Base-by-base conservation (phyloP, 2,113 vertebrate genomes). In the Tretioscincus oriximinensis region DNA sequence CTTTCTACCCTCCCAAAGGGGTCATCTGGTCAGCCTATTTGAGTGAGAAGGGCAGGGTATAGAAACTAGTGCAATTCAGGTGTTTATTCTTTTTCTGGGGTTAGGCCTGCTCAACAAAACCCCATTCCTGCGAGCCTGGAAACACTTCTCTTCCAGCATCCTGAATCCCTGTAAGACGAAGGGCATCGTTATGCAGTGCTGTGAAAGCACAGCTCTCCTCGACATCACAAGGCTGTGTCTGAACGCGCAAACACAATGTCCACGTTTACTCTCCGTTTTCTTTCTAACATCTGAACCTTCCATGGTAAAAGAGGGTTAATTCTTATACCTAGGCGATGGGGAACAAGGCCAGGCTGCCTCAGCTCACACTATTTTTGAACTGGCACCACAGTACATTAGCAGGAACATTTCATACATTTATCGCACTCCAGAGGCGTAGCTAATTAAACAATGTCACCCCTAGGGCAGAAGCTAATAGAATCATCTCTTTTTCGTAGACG, bases 381-480 rank as follows among this genome's bases (percentile, higher is more conserved):
- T 31, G 21, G 35, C 73, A 70, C 35, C 77, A 75, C 4, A 8
- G 70, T 51, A 28, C 47, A 78, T 78, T 66, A 84, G 70, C 76
- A 78, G 35, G 76, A 61, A 68, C 21, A 63, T 67, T 73, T 83
- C 18, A 70, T 70, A 68, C 51, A 12, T 24, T 70, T n/a, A 74
- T 6, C 45, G 63, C 76, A 63, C 77, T 84, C 64, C 29, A 10
- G 54, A 66, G 61, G 29, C 67, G 75, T 26, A 80, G 54, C 71
- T 70, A 78, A 80, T 84, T 79, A 84, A 71, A 75, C 63, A 54
- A 31, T 16, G 26, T 63, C 26, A 60, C 51, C 22, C 64, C 77
- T 63, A 72, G 71, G 54, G 80, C 79, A 63, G 24, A 11, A 79
- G 28, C 77, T 61, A 75, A 64, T 26, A 26, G 21, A 61, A 41